phyloP scores from a whole-genome alignment of 2,113 vertebrate species.

The Dipodomys ordii region DNA sequence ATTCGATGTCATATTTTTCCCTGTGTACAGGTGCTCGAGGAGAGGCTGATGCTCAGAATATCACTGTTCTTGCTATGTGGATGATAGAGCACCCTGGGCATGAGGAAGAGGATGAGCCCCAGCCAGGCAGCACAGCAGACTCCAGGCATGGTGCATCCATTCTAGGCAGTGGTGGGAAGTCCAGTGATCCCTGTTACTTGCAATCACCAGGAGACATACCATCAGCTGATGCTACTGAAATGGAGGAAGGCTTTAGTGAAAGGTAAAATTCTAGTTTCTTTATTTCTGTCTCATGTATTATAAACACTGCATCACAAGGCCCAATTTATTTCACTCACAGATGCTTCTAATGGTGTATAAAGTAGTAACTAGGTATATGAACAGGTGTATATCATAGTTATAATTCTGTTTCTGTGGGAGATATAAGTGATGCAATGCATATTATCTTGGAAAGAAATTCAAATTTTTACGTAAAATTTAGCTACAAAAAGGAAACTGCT shows the following conservation, averaged over 20 bases:
- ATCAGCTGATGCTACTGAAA: constrained; percentile 92
- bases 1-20: background rate
- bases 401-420: constrained; percentile 43
- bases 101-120: constrained; percentile 93
- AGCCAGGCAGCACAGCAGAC: constrained; percentile 86
- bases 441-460: constrained; percentile 39
- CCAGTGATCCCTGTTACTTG: constrained; percentile 91
- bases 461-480: constrained; percentile 50
- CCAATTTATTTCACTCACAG: constrained; percentile 9
- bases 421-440: constrained; percentile 13
- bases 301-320: background rate
- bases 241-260: constrained; percentile 97
- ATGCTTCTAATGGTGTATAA: constrained; percentile 26
- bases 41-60: constrained; percentile 98
- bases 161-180: constrained; percentile 90
- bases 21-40: constrained; percentile 91
- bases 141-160: constrained; percentile 86
- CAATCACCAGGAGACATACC: constrained; percentile 94
- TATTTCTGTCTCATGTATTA: constrained; percentile 15
- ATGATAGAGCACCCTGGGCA: constrained; percentile 97
- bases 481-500: constrained; percentile 48
- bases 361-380: constrained; percentile 2
- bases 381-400: constrained; percentile 31
- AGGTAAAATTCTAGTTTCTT: constrained; percentile 85
- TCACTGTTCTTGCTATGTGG: constrained; percentile 99